Evolutionary conservation across 2,888 invertebrate species (phyloP), one percentile per base, ranked within the genome.

Genomic region (Drosophila tripunctata): DNA sequence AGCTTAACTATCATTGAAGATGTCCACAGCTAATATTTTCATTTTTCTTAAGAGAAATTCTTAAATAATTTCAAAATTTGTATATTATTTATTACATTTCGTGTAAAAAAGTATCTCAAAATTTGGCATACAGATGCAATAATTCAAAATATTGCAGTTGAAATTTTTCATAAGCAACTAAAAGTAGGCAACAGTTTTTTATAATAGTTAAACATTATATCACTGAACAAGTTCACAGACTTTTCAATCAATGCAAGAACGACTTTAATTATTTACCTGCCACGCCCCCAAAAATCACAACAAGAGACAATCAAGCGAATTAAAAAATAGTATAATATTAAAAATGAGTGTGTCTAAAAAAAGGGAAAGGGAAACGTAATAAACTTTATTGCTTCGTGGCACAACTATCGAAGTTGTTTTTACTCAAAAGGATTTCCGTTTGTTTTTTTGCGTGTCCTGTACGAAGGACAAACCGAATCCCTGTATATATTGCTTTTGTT

Each of bases 301-400:
- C 10, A 48, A 22, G 10, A 43, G 43, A 15, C 27, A 43, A 41
- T 17, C 27, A 15, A 12, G 8, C n/a, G 21, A 8, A 33, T 41
- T 7, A 14, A 33, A 22, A 55, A 55, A 40, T 10, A 7, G 7
- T n/a, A 10, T 10, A 0, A 10, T n/a, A n/a, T n/a, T n/a, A n/a
- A n/a, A n/a, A n/a, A n/a, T n/a, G n/a, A n/a, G n/a, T n/a, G n/a
- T n/a, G n/a, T n/a, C n/a, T n/a, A 48, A 17, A 40, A 51, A 30
- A n/a, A 12, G 27, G 31, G 33, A 27, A 44, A 58, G 54, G 17
- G n/a, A 15, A 43, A 43, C 15, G 43, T 70, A 81, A 78, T 77
- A 80, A 71, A 70, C 48, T 68, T 81, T 63, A 81, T 77, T 78
- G 78, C 65, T 67, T 68, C 60, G 60, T 64, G 71, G 71, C 72